These are phyloP conservation scores for Bradypus variegatus DNA, from an alignment of 2,797 vertebrate genomes.

Conservation along the genomic window DNA sequence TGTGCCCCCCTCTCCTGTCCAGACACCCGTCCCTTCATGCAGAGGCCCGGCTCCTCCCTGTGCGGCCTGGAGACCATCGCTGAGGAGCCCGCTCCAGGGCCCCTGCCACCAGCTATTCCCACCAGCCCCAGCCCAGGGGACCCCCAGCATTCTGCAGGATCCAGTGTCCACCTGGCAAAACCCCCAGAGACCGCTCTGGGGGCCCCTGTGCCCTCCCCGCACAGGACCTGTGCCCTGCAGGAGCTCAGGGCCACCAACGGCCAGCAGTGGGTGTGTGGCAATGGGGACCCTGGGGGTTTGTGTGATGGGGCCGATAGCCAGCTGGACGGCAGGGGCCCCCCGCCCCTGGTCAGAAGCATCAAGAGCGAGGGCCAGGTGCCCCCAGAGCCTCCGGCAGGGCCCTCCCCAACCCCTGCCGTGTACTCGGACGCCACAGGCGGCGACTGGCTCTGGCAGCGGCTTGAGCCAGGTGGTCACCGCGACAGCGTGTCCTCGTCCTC, in stretches of 20 bases:
- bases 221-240: too few relatives aligned
- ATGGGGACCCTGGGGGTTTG: too few relatives aligned
- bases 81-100: slow-evolving; percentile 74
- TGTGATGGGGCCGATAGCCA: neutral
- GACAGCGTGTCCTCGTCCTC: slow-evolving; percentile 82
- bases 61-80: slow-evolving; percentile 81
- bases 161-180: too few relatives aligned
- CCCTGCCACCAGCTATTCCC: slow-evolving; percentile 48
- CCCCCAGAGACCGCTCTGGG: too few relatives aligned
- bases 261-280: too few relatives aligned
- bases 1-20: neutral
- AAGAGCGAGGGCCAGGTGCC: slow-evolving; percentile 78
- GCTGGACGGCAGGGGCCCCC: neutral
- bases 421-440: slow-evolving; percentile 83
- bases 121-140: slow-evolving; percentile 61
- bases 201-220: too few relatives aligned
- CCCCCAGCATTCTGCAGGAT: neutral
- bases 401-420: slow-evolving; percentile 78
- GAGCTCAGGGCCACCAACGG: too few relatives aligned
- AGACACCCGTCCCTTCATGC: slow-evolving; percentile 75
- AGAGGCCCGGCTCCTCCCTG: slow-evolving; percentile 76
- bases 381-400: slow-evolving; percentile 50
- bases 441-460: slow-evolving; percentile 89
- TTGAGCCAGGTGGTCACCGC: slow-evolving; percentile 80
- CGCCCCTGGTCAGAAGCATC: slow-evolving; percentile 70